A percentile compares a stretch with the other conserved stretches of the same genome.
phyloP scores from a whole-genome alignment of 1,140 invertebrate species.

The Zeugodacus cucurbitae region DNA sequence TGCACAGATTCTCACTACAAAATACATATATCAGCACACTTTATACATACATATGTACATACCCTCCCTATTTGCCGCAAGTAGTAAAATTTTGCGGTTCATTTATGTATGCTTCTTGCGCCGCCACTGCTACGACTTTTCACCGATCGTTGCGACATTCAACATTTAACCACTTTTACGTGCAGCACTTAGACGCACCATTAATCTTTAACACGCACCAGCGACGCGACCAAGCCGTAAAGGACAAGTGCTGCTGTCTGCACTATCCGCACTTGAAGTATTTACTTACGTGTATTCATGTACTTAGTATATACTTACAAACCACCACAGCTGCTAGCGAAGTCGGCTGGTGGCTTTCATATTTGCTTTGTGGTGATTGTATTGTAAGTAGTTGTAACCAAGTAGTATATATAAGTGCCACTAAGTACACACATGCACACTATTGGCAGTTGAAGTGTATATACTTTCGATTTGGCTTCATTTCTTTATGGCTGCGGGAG shows the following conservation, averaged over 20 bases:
- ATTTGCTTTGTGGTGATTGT: slow-evolving; percentile 14
- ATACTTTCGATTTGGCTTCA: not conserved
- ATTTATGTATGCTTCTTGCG: not conserved
- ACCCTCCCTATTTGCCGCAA: too few relatives aligned
- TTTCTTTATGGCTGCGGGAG: too few relatives aligned
- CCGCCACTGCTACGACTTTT: not conserved
- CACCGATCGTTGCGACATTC: not conserved
- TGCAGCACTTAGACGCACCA: slow-evolving; percentile 33
- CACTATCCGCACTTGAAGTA: not conserved
- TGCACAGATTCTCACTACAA: too few relatives aligned
- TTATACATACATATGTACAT: too few relatives aligned
- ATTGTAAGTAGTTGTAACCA: not conserved
- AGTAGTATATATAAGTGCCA: not conserved
- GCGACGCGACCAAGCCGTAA: not conserved
- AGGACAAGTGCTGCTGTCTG: slow-evolving; percentile 6
- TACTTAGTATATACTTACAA: not conserved
- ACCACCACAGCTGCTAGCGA: not conserved
- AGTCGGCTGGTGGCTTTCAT: not conserved
- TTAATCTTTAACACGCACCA: slow-evolving; percentile 32
- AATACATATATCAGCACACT: too few relatives aligned
- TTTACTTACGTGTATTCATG: not conserved
- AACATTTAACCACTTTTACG: slow-evolving; percentile 36
- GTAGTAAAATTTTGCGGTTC: too few relatives aligned
- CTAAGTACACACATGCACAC: not conserved
- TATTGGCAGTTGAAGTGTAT: not conserved